A percentile compares a stretch with the other conserved stretches of the same genome.
phyloP scores from a whole-genome alignment of 2,888 invertebrate species.

The Cryptosula pallasiana region DNA sequence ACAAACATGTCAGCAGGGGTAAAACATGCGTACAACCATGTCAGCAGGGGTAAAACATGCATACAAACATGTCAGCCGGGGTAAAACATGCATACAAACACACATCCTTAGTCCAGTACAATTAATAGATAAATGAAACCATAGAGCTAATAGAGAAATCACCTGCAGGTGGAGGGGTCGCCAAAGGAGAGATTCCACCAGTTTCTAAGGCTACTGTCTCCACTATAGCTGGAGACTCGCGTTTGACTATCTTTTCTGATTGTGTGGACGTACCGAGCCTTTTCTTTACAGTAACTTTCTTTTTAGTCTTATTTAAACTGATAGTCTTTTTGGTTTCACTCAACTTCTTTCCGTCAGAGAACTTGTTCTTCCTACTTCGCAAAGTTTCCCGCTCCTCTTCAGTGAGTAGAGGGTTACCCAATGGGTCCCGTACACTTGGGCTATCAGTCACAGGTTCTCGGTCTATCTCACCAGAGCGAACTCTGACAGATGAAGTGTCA shows the following conservation, averaged over 20 bases:
- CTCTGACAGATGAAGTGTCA: too few species aligned
- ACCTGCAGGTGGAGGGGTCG: background rate
- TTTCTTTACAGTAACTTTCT: background rate
- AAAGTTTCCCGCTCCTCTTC: background rate
- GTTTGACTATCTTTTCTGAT: background rate
- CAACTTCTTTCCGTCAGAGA: constrained; percentile 31
- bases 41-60: too few species aligned
- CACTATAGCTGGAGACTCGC: background rate
- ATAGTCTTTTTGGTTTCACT: constrained; percentile 27
- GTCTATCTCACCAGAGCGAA: too few species aligned
- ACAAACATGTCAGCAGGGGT: too few species aligned
- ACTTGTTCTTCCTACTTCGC: background rate
- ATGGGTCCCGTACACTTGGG: too few species aligned
- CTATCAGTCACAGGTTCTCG: too few species aligned
- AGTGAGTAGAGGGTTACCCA: constrained; percentile 5
- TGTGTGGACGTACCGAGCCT: background rate
- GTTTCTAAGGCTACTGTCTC: background rate
- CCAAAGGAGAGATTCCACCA: background rate
- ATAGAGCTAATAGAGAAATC: too few species aligned
- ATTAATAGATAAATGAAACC: too few species aligned
- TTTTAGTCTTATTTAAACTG: constrained; percentile 30
- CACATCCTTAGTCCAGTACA: too few species aligned
- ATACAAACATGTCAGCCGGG: too few species aligned
- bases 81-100: too few species aligned
- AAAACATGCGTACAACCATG: too few species aligned